Evolutionary conservation across 2,113 vertebrate species (phyloP).

Genomic region (Epinephelus fuscoguttatus): DNA sequence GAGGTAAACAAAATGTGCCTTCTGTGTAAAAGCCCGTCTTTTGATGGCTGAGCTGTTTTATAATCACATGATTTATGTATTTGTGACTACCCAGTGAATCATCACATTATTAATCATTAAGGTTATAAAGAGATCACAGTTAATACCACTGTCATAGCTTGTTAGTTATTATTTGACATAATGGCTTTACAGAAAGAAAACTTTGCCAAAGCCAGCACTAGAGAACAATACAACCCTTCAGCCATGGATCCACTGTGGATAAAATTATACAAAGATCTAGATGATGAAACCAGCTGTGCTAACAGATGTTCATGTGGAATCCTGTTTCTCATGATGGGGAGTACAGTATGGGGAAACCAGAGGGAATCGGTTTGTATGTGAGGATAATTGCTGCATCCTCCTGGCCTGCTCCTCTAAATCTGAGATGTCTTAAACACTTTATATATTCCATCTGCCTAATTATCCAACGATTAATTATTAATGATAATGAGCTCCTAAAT

Average conservation of each 20-base stretch:
- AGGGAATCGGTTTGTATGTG: conserved; percentile 61
- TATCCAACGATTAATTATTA: conserved; percentile 32
- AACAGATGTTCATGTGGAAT: conserved; percentile 78
- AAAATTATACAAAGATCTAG: conserved; percentile 60
- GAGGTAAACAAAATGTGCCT: background rate
- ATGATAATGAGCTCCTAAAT: conserved; percentile 27
- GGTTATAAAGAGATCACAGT: conserved; percentile 52
- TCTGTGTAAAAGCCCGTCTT: background rate
- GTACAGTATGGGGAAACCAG: conserved; percentile 42
- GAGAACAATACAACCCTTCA: conserved; percentile 59
- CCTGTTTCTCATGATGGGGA: conserved; percentile 57
- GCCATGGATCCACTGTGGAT: conserved; percentile 57
- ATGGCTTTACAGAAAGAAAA: conserved; percentile 41
- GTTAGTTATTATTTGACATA: conserved; percentile 33
- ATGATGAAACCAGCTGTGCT: conserved; percentile 77
- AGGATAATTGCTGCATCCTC: conserved; percentile 65
- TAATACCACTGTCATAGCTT: conserved; percentile 14
- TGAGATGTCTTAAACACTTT: conserved; percentile 49
- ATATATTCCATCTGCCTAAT: conserved; percentile 51
- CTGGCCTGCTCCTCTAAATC: conserved; percentile 37
- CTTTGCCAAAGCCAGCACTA: conserved; percentile 53
- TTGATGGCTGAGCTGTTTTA: conserved; percentile 19
- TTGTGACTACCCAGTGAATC: conserved; percentile 28
- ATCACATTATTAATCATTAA: conserved; percentile 40
- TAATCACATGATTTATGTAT: conserved; percentile 23